Conservation (phyloP, 1,140 invertebrate genomes). For the Hormaphis cornu region DNA sequence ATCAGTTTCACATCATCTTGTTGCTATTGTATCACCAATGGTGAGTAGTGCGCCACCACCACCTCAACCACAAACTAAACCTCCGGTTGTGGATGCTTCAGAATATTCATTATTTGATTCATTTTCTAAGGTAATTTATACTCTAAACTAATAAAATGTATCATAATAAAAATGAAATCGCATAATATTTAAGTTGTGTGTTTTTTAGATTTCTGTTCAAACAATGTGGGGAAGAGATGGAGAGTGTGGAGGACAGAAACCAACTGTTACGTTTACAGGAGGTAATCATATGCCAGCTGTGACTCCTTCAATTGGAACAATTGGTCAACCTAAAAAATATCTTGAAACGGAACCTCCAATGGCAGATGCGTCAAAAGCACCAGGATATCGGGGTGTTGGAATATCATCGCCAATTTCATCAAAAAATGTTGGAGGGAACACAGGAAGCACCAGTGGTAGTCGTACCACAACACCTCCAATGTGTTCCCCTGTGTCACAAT, state of each 20-base stretch:
- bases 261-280: conserved; percentile 2
- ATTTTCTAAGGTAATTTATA: conserved; percentile 17
- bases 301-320: conserved; percentile 3
- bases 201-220: conserved; percentile 47
- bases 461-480: conserved; percentile 20
- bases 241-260: conserved; percentile 46
- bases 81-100: conserved; percentile 17
- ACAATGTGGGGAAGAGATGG: conserved; percentile 58
- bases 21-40: conserved; percentile 26
- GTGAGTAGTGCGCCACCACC: conserved; percentile 15
- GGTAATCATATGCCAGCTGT: conserved; percentile 22
- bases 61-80: conserved; percentile 12
- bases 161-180: background rate
- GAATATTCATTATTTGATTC: conserved; percentile 28
- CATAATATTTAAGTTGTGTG: background rate
- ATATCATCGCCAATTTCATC: conserved; percentile 57
- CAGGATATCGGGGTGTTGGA: conserved; percentile 63
- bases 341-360: conserved; percentile 48
- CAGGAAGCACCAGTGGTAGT: conserved; percentile 11
- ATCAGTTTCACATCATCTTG: background rate
- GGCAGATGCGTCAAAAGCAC: conserved; percentile 69
- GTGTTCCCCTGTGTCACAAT: conserved; percentile 41
- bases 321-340: conserved; percentile 43
- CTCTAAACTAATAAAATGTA: background rate
- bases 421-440: conserved; percentile 36